Conservation (phyloP, 2,888 invertebrate species). For the Lasioglossum vierecki region DNA sequence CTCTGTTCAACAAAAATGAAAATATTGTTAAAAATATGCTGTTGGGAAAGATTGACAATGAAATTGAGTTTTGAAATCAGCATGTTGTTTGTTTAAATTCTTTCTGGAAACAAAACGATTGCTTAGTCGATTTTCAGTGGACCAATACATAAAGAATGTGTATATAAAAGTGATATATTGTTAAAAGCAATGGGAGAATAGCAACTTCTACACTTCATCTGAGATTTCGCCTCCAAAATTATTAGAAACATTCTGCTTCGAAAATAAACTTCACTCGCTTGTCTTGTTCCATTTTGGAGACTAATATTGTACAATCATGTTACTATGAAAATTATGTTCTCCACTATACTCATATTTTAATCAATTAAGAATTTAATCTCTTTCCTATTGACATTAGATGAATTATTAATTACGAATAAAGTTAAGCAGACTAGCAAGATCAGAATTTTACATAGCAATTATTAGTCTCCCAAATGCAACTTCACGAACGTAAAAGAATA, state of each 20-base stretch:
- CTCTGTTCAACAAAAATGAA: background rate
- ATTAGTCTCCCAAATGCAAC: constrained; percentile 22
- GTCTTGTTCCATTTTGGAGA: background rate
- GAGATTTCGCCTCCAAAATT: constrained; percentile 3
- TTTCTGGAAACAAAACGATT: background rate
- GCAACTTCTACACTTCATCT: constrained; percentile 9
- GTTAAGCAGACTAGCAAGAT: background rate
- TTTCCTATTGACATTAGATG: too few relatives aligned
- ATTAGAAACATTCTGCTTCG: constrained; percentile 3
- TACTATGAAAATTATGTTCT: background rate
- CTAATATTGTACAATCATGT: constrained; percentile 12
- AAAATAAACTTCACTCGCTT: background rate
- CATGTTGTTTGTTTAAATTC: constrained; percentile 2
- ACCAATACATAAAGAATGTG: constrained; percentile 35
- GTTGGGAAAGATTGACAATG: background rate
- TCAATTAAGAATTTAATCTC: background rate
- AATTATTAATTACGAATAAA: background rate
- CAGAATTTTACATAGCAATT: background rate
- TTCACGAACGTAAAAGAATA: background rate
- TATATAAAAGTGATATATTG: constrained; percentile 18
- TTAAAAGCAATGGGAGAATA: background rate
- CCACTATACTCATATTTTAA: background rate
- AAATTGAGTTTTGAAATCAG: background rate
- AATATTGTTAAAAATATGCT: constrained; percentile 1
- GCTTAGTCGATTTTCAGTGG: constrained; percentile 38